A percentile compares a stretch with the other conserved stretches of the same genome.
Evolutionary conservation across 2,797 vertebrate species (phyloP).

Genomic region (Acipenser oxyrinchus): DNA sequence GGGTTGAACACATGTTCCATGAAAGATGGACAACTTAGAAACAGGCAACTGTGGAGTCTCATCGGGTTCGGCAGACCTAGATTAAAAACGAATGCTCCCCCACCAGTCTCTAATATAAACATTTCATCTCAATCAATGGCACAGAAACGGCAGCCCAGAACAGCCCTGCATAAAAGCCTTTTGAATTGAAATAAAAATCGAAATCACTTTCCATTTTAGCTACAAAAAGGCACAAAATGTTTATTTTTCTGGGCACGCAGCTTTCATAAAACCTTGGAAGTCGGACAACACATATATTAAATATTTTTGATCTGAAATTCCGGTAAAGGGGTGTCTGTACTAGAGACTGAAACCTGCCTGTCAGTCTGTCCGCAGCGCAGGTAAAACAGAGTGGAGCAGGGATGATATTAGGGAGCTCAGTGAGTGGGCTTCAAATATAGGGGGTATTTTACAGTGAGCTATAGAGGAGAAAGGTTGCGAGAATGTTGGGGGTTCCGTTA

Average conservation of each 20-base stretch:
- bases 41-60: neutral
- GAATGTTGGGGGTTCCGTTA: neutral
- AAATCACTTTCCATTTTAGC: conserved; percentile 31
- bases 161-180: conserved; percentile 18
- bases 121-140: conserved; percentile 29
- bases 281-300: conserved; percentile 21
- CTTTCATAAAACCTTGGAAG: conserved; percentile 18
- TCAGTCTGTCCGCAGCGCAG: no score
- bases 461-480: no score
- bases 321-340: conserved; percentile 17
- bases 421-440: no score
- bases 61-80: conserved; percentile 17
- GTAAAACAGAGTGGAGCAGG: neutral
- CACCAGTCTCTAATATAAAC: conserved; percentile 28
- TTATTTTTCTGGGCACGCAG: conserved; percentile 27
- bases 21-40: no score
- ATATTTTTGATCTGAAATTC: conserved; percentile 29
- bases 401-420: no score
- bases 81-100: conserved; percentile 19
- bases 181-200: conserved; percentile 25
- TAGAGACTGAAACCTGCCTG: conserved; percentile 10
- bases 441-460: no score
- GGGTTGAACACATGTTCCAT: no score
- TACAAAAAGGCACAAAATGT: conserved; percentile 28
- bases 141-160: conserved; percentile 10